Base-by-base conservation (phyloP, 2,797 vertebrate species). In the Coranthus polyacanthus region DNA sequence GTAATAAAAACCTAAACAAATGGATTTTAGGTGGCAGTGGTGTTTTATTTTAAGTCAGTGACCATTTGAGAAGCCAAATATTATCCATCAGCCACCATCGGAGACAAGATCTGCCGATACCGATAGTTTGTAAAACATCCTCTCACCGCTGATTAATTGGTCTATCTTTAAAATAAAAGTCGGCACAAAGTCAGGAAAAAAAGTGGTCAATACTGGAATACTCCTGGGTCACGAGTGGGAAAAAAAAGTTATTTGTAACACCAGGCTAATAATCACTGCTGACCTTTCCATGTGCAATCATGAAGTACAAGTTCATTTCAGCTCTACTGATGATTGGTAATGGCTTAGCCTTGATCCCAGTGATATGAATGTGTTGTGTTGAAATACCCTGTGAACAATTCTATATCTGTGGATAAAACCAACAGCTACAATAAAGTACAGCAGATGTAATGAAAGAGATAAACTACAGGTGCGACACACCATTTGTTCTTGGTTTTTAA, bases 331-430 rank as follows among this genome's bases (percentile, higher is more conserved):
- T 16, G 24, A 20, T 29, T 22, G 50, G 12, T 42, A 22, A 3
- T 24, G 37, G 8, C 53, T 16, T 56, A 26, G 22, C 21, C 21
- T 22, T 20, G 5, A 39, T 22, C 15, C 10, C 37, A 24, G 5
- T 51, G 32, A 21, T 42, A 20, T 32, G 10, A 16, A 9, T 8
- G 3, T 42, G 13, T 10, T 16, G 18, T 46, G 45, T 42, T 51
- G 2, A 62, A 60, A 42, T 58, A 22, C 32, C 16, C 32, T 39
- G n/a, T 43, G 22, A 60, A 13, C 45, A 49, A 38, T 62, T 18
- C 42, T 17, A n/a, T 38, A 22, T 26, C 10, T 32, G 21, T 13
- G 11, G 18, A 15, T 37, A 12, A 41, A 16, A 41, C 5, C 12
- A 57, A 32, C 12, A 34, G 51, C 16, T 26, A 29, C 53, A 42